These are phyloP conservation scores for Laothoe populi DNA, from an alignment of 2,888 invertebrate species.

Conservation along the genomic window DNA sequence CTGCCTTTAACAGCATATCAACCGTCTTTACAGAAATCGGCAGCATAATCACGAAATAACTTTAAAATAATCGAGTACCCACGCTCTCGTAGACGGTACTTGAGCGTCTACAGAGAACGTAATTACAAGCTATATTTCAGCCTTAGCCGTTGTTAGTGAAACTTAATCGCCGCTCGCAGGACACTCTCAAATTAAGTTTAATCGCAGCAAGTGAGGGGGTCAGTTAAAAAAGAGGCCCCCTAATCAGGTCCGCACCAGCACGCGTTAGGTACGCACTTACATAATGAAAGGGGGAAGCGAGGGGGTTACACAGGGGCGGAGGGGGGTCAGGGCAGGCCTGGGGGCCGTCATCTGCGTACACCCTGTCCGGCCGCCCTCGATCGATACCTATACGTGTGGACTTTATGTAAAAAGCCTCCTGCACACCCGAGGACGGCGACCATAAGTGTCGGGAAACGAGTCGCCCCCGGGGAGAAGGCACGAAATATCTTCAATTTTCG, in stretches of 20 bases:
- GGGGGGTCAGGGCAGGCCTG: conserved; percentile 44
- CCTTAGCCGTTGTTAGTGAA: conserved; percentile 54
- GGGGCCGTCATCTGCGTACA: conserved; percentile 84
- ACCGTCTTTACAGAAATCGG: conserved; percentile 6
- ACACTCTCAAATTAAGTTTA: conserved; percentile 81
- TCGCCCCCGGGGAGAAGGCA: conserved; percentile 82
- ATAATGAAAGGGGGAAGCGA: conserved; percentile 82
- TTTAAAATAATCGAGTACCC: conserved; percentile 25
- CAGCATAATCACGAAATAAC: conserved; percentile 24
- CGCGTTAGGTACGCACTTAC: conserved; percentile 84
- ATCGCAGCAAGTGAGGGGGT: conserved; percentile 80
- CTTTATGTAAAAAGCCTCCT: conserved; percentile 85
- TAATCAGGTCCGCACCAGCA: conserved; percentile 84
- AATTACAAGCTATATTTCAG: conserved; percentile 39
- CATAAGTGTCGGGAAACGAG: conserved; percentile 84
- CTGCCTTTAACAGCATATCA: not conserved
- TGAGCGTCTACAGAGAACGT: conserved; percentile 26
- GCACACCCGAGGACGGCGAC: conserved; percentile 82
- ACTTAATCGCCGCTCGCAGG: conserved; percentile 66
- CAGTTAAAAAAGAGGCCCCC: conserved; percentile 83
- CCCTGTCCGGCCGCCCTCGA: conserved; percentile 82
- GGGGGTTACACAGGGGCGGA: conserved; percentile 56
- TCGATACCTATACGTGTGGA: conserved; percentile 85
- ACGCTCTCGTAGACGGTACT: conserved; percentile 16
- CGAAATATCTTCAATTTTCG: conserved; percentile 85